These are phyloP conservation scores for Nomada fabriciana DNA, from an alignment of 2,888 invertebrate species.

Conservation along the genomic window DNA sequence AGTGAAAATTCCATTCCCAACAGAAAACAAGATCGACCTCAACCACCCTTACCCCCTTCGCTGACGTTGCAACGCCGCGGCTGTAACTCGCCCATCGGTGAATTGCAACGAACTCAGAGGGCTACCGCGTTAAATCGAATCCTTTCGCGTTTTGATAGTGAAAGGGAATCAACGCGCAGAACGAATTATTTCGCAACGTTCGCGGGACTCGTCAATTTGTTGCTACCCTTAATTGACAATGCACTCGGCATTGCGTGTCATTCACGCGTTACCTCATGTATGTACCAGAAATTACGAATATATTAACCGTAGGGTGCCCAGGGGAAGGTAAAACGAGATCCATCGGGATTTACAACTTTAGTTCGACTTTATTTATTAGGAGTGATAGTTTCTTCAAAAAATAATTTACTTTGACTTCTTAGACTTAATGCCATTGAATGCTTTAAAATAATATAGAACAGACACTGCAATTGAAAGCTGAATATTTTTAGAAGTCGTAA, in stretches of 20 bases:
- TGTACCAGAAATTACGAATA: background rate
- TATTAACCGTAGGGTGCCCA: background rate
- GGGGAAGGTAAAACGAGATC: no score
- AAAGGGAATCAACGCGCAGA: slow-evolving; percentile 15
- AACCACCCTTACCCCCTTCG: slow-evolving; percentile 38
- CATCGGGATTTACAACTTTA: no score
- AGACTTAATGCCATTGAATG: no score
- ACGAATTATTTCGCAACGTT: slow-evolving; percentile 31
- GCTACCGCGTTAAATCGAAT: slow-evolving; percentile 60
- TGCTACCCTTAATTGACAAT: background rate
- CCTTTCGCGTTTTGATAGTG: slow-evolving; percentile 36
- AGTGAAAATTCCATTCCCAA: slow-evolving; percentile 70
- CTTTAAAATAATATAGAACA: no score
- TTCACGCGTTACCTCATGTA: background rate
- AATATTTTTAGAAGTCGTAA: no score
- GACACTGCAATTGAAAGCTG: no score
- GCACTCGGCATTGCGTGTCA: background rate
- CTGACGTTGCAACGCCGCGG: slow-evolving; percentile 53
- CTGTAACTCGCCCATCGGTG: slow-evolving; percentile 53
- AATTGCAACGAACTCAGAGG: slow-evolving; percentile 50
- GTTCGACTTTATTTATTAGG: no score
- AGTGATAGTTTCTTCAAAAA: no score
- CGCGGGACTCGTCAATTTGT: slow-evolving; percentile 14
- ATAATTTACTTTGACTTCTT: no score
- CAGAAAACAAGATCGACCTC: slow-evolving; percentile 52